These are phyloP conservation scores for Sylvia atricapilla DNA, from an alignment of 2,113 vertebrate species.

Conservation along the genomic window DNA sequence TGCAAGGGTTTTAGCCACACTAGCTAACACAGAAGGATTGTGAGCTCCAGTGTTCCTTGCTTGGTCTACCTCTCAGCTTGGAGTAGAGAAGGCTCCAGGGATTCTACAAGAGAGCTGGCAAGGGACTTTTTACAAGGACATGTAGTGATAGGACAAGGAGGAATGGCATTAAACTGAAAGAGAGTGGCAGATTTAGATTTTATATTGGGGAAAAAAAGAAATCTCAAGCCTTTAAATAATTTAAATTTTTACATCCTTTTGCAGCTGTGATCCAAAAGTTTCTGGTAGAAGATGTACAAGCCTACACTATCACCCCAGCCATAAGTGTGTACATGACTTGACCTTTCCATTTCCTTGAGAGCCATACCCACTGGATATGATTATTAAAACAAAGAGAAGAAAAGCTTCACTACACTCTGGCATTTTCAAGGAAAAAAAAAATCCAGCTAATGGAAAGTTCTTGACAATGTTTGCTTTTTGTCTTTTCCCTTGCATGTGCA, in stretches of 20 bases:
- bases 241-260: neutral
- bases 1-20: neutral
- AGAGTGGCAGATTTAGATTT: neutral
- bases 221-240: neutral
- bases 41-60: neutral
- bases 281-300: neutral
- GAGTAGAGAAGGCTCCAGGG: neutral
- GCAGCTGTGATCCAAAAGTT: neutral
- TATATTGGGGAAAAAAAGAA: neutral
- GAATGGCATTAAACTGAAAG: neutral
- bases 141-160: neutral
- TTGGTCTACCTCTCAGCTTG: neutral
- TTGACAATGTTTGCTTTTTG: conserved; percentile 24
- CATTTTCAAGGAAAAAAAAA: neutral
- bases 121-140: neutral
- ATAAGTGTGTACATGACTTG: neutral
- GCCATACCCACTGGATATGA: neutral
- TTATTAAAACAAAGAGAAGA: conserved; percentile 9
- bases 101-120: neutral
- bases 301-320: neutral
- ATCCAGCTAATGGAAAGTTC: neutral
- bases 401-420: neutral
- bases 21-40: neutral
- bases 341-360: conserved; percentile 1
- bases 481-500: conserved; percentile 1